phyloP scores from a whole-genome alignment of 2,888 invertebrate species.

The Penaeus monodon region DNA sequence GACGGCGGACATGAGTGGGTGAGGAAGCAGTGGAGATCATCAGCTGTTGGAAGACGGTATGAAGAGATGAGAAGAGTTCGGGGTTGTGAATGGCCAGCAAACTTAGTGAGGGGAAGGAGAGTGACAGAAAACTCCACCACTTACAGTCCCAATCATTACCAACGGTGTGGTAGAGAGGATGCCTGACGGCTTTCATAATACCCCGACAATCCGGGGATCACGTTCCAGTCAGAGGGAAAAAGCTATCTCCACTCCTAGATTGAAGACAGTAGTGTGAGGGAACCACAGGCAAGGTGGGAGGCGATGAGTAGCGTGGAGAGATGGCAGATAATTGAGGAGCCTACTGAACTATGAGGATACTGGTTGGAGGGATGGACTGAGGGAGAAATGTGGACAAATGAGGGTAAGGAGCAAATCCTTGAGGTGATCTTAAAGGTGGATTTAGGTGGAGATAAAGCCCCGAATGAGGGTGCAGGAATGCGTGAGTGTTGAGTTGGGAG shows the following conservation, averaged over 20 bases:
- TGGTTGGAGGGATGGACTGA: conserved; percentile 77
- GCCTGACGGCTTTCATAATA: conserved; percentile 55
- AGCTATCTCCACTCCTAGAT: conserved; percentile 76
- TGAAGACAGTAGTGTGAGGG: conserved; percentile 70
- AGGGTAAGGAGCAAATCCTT: conserved; percentile 49
- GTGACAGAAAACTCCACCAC: conserved; percentile 67
- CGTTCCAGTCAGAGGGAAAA: conserved; percentile 68
- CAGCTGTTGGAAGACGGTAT: conserved; percentile 46
- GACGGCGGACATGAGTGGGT: conserved; percentile 58
- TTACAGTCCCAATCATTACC: conserved; percentile 31
- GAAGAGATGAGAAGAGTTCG: conserved; percentile 55
- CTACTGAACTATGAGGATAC: conserved; percentile 64
- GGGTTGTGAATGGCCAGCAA: conserved; percentile 66
- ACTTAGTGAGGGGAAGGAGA: conserved; percentile 74
- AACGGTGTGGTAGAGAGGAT: conserved; percentile 56
- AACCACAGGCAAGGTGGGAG: conserved; percentile 66
- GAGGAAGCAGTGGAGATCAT: conserved; percentile 51
- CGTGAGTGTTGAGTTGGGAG: conserved; percentile 56
- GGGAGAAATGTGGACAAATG: conserved; percentile 74
- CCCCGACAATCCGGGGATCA: conserved; percentile 47
- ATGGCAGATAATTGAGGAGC: conserved; percentile 47
- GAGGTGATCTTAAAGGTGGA: conserved; percentile 45
- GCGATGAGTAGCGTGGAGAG: conserved; percentile 67
- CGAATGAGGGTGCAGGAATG: conserved; percentile 60
- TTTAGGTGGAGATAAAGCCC: conserved; percentile 67